A percentile compares a stretch with the other conserved stretches of the same genome.
phyloP scores from a whole-genome alignment of 64 coral and sea anemone species.

The Orbicella faveolata region DNA sequence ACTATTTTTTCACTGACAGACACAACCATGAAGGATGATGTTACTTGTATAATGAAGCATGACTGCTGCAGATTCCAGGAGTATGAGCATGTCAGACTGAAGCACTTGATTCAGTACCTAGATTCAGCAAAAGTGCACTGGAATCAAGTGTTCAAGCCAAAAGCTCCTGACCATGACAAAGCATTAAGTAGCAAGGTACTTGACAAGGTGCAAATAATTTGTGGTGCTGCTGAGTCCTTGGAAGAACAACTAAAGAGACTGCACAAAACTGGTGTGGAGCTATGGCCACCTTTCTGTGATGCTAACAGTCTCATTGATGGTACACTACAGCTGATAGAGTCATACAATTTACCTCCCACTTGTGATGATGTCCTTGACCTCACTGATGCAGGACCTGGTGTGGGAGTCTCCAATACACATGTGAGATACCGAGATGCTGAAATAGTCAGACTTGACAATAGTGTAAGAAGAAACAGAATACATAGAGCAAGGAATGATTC shows the following conservation, averaged over 20 bases:
- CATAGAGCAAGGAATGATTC: slow-evolving; percentile 7
- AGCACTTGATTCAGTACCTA: neutral
- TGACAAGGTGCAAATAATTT: neutral
- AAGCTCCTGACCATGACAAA: neutral
- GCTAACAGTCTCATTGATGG: neutral
- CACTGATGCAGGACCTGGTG: slow-evolving; percentile 39
- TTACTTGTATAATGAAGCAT: neutral
- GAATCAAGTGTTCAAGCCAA: neutral
- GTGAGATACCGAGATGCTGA: slow-evolving; percentile 23
- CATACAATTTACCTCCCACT: slow-evolving; percentile 4
- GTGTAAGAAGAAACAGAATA: neutral
- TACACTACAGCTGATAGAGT: slow-evolving; percentile 6
- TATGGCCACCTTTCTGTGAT: neutral
- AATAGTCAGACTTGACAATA: slow-evolving; percentile 13
- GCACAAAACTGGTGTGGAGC: neutral
- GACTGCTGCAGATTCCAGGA: neutral
- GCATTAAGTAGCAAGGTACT: neutral
- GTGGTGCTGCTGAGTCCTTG: neutral
- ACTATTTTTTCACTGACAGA: too few species aligned
- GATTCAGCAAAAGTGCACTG: neutral
- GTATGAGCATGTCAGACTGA: neutral
- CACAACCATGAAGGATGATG: neutral
- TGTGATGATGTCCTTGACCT: slow-evolving; percentile 17
- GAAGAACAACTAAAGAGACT: too few species aligned
- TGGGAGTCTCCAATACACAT: slow-evolving; percentile 30